Evolutionary conservation across 2,113 vertebrate genomes (phyloP).

Genomic region (Platanista minor): DNA sequence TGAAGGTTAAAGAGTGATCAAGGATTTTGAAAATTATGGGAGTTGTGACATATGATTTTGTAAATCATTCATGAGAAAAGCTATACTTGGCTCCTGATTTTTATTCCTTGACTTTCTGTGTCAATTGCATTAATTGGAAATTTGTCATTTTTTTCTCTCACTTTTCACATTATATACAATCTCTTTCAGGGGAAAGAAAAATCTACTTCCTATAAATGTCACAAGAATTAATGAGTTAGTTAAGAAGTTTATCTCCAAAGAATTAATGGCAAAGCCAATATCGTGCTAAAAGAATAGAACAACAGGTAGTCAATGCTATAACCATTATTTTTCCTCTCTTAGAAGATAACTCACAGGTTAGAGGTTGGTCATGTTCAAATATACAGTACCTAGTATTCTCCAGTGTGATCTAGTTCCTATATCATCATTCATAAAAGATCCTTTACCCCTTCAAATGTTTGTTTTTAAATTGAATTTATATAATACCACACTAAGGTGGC

Average conservation of each 20-base stretch:
- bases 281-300: not conserved
- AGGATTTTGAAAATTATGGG: not conserved
- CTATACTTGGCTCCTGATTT: not conserved
- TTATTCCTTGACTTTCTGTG: not conserved
- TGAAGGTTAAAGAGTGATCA: not conserved
- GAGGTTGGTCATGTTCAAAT: not conserved
- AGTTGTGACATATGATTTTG: not conserved
- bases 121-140: not conserved
- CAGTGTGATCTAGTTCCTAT: not conserved
- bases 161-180: not conserved
- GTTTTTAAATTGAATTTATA: not conserved
- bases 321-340: not conserved
- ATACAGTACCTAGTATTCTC: not conserved
- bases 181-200: not conserved
- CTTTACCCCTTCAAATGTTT: not conserved
- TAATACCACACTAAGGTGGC: not conserved
- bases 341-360: not conserved
- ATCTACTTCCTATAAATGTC: not conserved
- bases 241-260: not conserved
- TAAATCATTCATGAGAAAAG: not conserved
- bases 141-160: not conserved
- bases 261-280: not conserved
- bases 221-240: not conserved
- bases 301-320: not conserved
- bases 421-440: not conserved